Conservation (phyloP, 2,888 invertebrate genomes). For the Macropis europaea region DNA sequence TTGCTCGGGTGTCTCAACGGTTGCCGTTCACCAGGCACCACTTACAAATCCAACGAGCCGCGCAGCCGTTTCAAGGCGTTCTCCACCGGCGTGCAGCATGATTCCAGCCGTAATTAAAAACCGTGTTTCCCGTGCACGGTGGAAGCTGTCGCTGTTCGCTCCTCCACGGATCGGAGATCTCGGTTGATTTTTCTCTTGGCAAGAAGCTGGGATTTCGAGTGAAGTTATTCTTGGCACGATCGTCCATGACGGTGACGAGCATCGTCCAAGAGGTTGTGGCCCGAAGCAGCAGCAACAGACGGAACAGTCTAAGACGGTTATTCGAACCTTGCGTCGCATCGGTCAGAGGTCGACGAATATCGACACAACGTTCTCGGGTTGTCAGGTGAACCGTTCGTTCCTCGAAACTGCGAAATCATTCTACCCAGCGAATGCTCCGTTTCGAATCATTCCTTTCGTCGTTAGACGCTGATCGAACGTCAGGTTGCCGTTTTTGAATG, state of each 20-base stretch:
- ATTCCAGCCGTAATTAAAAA: too few species aligned
- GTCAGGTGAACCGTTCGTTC: not conserved
- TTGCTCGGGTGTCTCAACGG: constrained; percentile 14
- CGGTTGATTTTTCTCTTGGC: constrained; percentile 75
- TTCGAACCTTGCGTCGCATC: constrained; percentile 37
- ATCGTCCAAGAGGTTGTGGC: constrained; percentile 34
- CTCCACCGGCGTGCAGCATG: too few species aligned
- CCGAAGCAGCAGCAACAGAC: constrained; percentile 13
- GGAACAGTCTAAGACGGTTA: constrained; percentile 50
- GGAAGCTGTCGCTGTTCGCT: too few species aligned
- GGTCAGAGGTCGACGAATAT: constrained; percentile 12
- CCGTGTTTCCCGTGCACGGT: too few species aligned
- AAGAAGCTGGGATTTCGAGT: constrained; percentile 77
- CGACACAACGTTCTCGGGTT: not conserved
- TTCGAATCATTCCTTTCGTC: too few species aligned
- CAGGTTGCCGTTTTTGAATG: too few species aligned
- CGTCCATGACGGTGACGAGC: constrained; percentile 62
- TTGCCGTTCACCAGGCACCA: constrained; percentile 8
- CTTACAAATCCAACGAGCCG: not conserved
- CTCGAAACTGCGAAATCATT: too few species aligned
- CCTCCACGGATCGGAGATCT: too few species aligned
- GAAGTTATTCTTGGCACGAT: constrained; percentile 69
- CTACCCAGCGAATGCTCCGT: too few species aligned
- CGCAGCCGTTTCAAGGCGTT: too few species aligned
- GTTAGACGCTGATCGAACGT: too few species aligned